Conservation (phyloP, 2,113 vertebrate genomes). For the Clupea harengus region DNA sequence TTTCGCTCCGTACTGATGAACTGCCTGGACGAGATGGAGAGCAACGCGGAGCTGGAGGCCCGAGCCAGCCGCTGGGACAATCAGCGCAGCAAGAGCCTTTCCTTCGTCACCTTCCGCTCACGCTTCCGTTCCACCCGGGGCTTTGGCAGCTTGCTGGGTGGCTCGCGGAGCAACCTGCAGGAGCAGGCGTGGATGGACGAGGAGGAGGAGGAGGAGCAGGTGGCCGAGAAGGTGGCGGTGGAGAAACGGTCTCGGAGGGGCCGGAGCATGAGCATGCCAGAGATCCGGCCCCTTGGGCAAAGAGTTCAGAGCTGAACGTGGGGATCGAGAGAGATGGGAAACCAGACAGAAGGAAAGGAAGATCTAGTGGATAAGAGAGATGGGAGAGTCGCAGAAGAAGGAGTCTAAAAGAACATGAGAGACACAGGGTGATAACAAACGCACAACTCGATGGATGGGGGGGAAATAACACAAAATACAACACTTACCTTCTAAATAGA, state of each 20-base stretch:
- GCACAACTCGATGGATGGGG: background rate
- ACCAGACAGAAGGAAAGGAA: background rate
- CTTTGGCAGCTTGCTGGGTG: constrained; percentile 48
- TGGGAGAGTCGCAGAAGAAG: background rate
- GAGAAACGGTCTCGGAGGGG: constrained; percentile 58
- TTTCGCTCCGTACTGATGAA: constrained; percentile 69
- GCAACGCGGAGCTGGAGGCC: constrained; percentile 39
- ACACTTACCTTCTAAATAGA: background rate
- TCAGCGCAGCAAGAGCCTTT: constrained; percentile 75
- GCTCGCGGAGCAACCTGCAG: constrained; percentile 68
- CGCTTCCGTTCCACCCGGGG: constrained; percentile 64
- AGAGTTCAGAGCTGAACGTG: constrained; percentile 56
- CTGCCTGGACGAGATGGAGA: constrained; percentile 59
- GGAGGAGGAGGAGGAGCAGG: constrained; percentile 60
- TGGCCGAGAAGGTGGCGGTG: constrained; percentile 40
- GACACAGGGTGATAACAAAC: background rate
- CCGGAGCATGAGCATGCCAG: constrained; percentile 77
- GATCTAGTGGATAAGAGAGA: background rate
- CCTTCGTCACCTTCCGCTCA: constrained; percentile 69
- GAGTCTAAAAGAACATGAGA: background rate
- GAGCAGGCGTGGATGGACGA: constrained; percentile 69
- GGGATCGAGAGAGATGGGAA: background rate
- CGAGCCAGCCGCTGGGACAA: constrained; percentile 48
- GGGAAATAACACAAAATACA: background rate
- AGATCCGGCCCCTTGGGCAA: constrained; percentile 68